Percentiles rank a stretch among this genome's conserved stretches.
Conservation (phyloP, 2,888 invertebrate species). For the Nineta flava region DNA sequence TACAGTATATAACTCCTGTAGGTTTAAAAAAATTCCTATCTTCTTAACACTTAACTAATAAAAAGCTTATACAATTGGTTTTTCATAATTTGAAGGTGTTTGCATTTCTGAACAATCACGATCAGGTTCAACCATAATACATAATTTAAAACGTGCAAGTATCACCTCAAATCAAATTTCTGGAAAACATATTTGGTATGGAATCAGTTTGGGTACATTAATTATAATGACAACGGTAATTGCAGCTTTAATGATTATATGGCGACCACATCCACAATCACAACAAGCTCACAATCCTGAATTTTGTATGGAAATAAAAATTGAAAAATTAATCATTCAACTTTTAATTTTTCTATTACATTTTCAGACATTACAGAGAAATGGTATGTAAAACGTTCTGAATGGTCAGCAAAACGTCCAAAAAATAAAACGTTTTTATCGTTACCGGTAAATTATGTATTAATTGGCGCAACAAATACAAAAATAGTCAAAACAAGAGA, state of each 20-base stretch:
- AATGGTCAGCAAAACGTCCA: background rate
- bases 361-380: background rate
- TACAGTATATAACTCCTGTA: too few species aligned
- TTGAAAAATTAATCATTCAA: too few species aligned
- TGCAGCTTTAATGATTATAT: slow-evolving; percentile 2
- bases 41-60: too few species aligned
- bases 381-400: background rate
- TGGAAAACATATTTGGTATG: slow-evolving; percentile 6
- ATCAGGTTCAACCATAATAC: background rate
- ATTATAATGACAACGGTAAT: slow-evolving; percentile 5
- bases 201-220: slow-evolving; percentile 1
- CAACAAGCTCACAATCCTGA: background rate
- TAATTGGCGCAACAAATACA: slow-evolving; percentile 1
- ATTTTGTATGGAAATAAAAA: background rate
- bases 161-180: background rate
- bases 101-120: background rate
- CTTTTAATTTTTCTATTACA: too few species aligned
- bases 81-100: background rate
- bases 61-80: too few species aligned
- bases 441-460: slow-evolving; percentile 1
- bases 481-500: background rate
- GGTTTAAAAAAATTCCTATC: too few species aligned
- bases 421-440: background rate
- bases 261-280: background rate
- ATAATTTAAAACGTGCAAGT: background rate